A percentile compares a stretch with the other conserved stretches of the same genome.
phyloP scores from a whole-genome alignment of 1,140 invertebrate genomes.

The Drosophila arawakana region DNA sequence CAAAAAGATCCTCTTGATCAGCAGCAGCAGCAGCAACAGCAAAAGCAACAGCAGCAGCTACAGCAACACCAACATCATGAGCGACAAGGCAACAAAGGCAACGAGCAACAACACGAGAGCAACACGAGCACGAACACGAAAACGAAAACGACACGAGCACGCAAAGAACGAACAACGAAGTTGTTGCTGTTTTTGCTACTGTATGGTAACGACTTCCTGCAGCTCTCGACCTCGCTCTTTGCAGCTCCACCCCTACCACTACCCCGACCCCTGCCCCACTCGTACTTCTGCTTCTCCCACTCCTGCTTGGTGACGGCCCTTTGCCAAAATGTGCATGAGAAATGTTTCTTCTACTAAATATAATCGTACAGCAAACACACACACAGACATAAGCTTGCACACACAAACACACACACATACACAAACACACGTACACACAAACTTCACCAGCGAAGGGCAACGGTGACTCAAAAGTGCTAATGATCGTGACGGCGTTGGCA shows the following conservation, averaged over 20 bases:
- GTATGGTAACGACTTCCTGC: slow-evolving; percentile 52
- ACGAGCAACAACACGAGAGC: slow-evolving; percentile 12
- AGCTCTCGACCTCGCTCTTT: slow-evolving; percentile 25
- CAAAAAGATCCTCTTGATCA: slow-evolving; percentile 37
- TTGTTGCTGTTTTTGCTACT: slow-evolving; percentile 45
- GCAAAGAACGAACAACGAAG: slow-evolving; percentile 30
- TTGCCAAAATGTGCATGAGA: slow-evolving; percentile 42
- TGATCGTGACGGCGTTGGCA: slow-evolving; percentile 31
- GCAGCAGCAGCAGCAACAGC: slow-evolving; percentile 33
- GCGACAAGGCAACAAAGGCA: slow-evolving; percentile 14
- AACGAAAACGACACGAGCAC: slow-evolving; percentile 7
- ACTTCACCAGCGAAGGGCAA: slow-evolving; percentile 48
- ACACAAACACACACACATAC: slow-evolving; percentile 21
- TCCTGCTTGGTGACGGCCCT: background rate
- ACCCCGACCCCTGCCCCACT: no score
- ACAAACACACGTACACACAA: slow-evolving; percentile 16
- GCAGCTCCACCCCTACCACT: background rate
- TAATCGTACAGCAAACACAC: slow-evolving; percentile 1
- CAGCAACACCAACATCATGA: slow-evolving; percentile 9
- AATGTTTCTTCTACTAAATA: slow-evolving; percentile 39
- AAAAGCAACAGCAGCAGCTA: slow-evolving; percentile 30
- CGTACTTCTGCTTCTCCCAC: background rate
- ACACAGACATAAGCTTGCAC: background rate
- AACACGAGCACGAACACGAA: slow-evolving; percentile 6
- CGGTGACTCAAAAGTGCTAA: slow-evolving; percentile 58